Evolutionary conservation across 2,113 vertebrate genomes (phyloP), one percentile per base, ranked within the genome.

Genomic region (Gasterosteus aculeatus): DNA sequence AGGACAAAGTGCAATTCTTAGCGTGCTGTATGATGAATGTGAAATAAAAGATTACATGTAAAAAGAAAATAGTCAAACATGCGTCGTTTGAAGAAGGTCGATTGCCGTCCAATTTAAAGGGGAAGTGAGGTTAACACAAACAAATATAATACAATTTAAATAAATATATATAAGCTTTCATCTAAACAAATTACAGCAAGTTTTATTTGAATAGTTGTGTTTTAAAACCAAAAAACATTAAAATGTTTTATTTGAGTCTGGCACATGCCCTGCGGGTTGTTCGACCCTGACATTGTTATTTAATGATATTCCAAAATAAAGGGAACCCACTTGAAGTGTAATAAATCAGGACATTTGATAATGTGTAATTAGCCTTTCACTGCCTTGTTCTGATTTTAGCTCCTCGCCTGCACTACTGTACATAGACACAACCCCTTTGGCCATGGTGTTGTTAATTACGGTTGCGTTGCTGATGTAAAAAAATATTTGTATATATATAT

Each of bases 361-460:
- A 83, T 53, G 70, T 74, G 72, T 87, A 75, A 62, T 80, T 70
- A 76, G 82, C 62, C 76, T 84, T 87, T 82, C 83, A 87, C 88
- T 87, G 90, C 89, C 86, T 89, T 88, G 80, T 87, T 85, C 54
- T 84, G 72, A 74, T 86, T 81, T 77, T 80, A 91, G 79, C 85
- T 90, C 84, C 67, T 88, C 29, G 72, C 89, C 91, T 93, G 93
- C 92, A 94, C 90, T 92, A 92, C 92, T 92, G 92, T 93, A 94
- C 77, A 92, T 90, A 92, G 78, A 78, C 66, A 75, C 65, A 85
- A 86, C 80, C 73, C 0, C 87, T 88, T 88, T 83, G 77, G 75
- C 83, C 84, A 82, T 87, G 77, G 72, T 89, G 85, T 80, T 91
- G 86, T 92, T 85, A 61, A 83, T 78, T 85, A 83, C n/a, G 39